These are phyloP conservation scores for Helarctos malayanus DNA, from an alignment of 2,797 vertebrate species.

Conservation along the genomic window DNA sequence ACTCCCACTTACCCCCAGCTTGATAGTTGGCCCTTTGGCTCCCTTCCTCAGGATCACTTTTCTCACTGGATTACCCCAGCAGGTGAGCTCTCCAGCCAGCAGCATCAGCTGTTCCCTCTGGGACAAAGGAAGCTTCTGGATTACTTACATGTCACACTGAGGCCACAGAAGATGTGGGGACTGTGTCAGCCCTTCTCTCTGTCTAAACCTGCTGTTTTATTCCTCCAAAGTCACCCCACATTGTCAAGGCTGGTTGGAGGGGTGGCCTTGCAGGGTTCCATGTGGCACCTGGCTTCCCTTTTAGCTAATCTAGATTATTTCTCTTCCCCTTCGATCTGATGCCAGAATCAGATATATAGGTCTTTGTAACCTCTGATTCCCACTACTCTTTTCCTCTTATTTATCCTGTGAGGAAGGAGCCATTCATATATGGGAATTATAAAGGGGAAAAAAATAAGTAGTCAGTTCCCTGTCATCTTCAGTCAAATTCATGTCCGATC, in stretches of 20 bases:
- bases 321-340: background rate
- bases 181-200: background rate
- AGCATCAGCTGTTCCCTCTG: background rate
- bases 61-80: rapidly evolving
- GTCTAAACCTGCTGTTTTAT: background rate
- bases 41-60: background rate
- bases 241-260: background rate
- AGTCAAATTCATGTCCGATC: background rate
- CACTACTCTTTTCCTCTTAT: background rate
- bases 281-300: background rate
- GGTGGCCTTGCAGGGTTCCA: background rate
- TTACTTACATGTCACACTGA: background rate
- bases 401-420: background rate
- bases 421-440: background rate
- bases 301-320: background rate
- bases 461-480: constrained; percentile 14
- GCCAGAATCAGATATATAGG: background rate
- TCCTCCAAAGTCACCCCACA: background rate
- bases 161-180: background rate
- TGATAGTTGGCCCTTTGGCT: background rate
- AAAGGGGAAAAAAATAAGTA: background rate
- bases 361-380: background rate
- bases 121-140: background rate
- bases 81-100: background rate
- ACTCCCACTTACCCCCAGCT: background rate